These are phyloP conservation scores for Apamea monoglypha DNA, from an alignment of 2,888 invertebrate species.

Conservation along the genomic window DNA sequence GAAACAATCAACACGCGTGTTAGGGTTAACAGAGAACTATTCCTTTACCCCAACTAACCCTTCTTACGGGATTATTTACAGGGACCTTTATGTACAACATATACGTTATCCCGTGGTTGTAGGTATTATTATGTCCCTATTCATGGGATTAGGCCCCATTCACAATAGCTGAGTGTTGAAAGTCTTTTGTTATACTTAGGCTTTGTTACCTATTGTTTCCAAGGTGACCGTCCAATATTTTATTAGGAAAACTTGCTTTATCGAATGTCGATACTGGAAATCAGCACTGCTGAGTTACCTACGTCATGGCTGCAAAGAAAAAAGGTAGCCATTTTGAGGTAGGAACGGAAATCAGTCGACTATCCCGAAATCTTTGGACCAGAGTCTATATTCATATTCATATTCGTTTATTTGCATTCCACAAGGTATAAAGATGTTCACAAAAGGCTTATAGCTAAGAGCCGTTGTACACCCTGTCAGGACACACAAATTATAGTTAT, in stretches of 20 bases:
- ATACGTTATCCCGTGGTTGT: constrained; percentile 45
- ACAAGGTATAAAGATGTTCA: too few relatives aligned
- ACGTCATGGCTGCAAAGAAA: neutral
- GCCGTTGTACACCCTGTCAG: too few relatives aligned
- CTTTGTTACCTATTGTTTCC: too few relatives aligned
- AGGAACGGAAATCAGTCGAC: neutral
- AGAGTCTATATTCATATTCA: too few relatives aligned
- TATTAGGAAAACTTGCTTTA: neutral
- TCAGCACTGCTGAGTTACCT: neutral
- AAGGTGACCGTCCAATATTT: neutral
- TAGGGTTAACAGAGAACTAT: constrained; percentile 31
- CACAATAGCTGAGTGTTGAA: constrained; percentile 44
- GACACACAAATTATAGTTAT: too few relatives aligned
- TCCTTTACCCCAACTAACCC: constrained; percentile 49
- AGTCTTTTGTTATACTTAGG: neutral
- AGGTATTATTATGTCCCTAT: constrained; percentile 28
- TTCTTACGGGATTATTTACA: constrained; percentile 61
- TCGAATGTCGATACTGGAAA: neutral
- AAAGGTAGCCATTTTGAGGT: neutral
- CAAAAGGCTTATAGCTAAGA: too few relatives aligned
- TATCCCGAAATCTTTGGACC: neutral
- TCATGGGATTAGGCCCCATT: constrained; percentile 38
- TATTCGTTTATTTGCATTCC: too few relatives aligned
- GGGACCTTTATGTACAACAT: constrained; percentile 38
- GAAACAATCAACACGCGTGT: constrained; percentile 11